Base-by-base conservation (phyloP, 2,888 invertebrate genomes). In the Coecobrya sp. region DNA sequence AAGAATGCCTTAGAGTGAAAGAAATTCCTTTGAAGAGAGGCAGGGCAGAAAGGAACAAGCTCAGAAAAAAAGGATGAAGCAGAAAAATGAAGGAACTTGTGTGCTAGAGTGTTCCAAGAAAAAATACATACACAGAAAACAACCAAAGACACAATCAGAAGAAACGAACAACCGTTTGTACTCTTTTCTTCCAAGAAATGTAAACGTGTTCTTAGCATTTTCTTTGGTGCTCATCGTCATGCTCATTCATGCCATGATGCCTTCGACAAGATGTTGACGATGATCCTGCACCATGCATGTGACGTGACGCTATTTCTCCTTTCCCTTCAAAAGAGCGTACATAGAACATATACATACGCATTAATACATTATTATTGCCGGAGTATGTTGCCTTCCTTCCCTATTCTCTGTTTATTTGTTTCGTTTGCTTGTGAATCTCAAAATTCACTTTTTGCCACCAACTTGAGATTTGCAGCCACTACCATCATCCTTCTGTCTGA, bases 121-220 rank as follows among this genome's bases (percentile, higher is more conserved):
- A 42, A 81, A 10, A 52, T 55, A 36, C 36, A 36, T 36, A 59
- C 59, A 27, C n/a, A 16, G 16, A 19, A 55, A 59, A 81, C 36
- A 52, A 81, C 79, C 5, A 55, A 16, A 59, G 22, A 19, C 13
- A n/a, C 25, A 52, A 30, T 0, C 36, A 73, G 8, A 42, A 19
- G 42, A 19, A 42, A 36, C 19, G 4, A 30, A 3, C 19, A 36
- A 36, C 68, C 27, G 55, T 55, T 62, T 62, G 62, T n/a, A 65
- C 87, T 49, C 79, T 79, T 62, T 22, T 42, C 59, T 36, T 73
- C 76, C 42, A 73, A 87, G 76, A 85, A 85, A 85, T 42, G 25
- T n/a, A n/a, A 42, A 36, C 55, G 36, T 16, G 2, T 22, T 49
- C 42, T 5, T 1, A 79, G 52, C 55, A 30, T 59, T 68, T 68